Conservation (phyloP, 2,888 invertebrate species). For the Kryphioiulus occultus region DNA sequence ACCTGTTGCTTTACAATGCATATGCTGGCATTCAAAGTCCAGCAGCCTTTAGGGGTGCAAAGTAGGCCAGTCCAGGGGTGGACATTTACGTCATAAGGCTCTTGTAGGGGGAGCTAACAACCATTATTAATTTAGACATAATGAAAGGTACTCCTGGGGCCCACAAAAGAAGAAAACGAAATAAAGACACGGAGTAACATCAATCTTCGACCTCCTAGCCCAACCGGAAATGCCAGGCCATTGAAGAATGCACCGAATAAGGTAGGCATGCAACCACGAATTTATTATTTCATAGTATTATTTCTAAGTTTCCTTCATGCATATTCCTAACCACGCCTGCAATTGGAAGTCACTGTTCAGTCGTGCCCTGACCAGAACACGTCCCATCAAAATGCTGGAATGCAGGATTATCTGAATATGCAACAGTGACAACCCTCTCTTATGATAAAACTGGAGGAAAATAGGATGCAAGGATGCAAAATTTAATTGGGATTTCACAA, state of each 20-base stretch:
- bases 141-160: not conserved
- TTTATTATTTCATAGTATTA: not conserved
- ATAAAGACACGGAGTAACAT: not conserved
- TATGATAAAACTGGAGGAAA: too few relatives aligned
- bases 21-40: not conserved
- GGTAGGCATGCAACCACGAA: not conserved
- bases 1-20: not conserved
- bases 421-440: too few relatives aligned
- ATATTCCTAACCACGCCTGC: not conserved
- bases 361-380: not conserved
- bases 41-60: not conserved
- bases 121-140: constrained; percentile 35
- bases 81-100: not conserved
- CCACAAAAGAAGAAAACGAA: not conserved
- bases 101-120: not conserved
- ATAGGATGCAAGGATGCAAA: too few relatives aligned
- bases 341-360: not conserved
- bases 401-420: not conserved
- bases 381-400: not conserved
- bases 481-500: too few relatives aligned
- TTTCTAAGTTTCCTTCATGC: not conserved
- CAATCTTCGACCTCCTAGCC: not conserved
- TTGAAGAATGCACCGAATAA: not conserved
- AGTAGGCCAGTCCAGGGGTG: not conserved
- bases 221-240: not conserved